A percentile compares a stretch with the other conserved stretches of the same genome.
phyloP scores from a whole-genome alignment of 2,888 invertebrate genomes.

The Latheticus oryzae region DNA sequence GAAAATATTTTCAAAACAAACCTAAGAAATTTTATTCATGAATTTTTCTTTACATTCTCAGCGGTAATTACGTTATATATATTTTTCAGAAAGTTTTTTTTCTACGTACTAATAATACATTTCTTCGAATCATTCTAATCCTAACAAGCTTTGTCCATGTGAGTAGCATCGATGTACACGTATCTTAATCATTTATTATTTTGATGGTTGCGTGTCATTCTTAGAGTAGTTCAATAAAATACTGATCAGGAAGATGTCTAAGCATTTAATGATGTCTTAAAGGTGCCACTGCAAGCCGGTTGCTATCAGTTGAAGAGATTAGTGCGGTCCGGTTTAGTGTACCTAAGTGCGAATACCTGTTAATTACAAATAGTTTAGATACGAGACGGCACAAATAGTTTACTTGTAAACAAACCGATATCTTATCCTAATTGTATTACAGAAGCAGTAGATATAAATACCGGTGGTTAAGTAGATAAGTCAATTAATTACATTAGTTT shows the following conservation, averaged over 20 bases:
- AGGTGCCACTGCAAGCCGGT: constrained; percentile 31
- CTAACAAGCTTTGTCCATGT: too few relatives aligned
- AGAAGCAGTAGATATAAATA: constrained; percentile 47
- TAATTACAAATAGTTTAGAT: constrained; percentile 54
- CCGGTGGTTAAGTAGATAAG: constrained; percentile 53
- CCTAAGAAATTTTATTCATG: too few relatives aligned
- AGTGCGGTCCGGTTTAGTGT: constrained; percentile 47
- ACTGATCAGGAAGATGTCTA: not conserved
- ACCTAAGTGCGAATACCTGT: constrained; percentile 58
- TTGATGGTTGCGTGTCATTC: constrained; percentile 23
- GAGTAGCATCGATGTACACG: too few relatives aligned
- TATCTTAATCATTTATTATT: constrained; percentile 40
- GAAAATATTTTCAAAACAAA: too few relatives aligned
- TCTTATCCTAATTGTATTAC: constrained; percentile 56
- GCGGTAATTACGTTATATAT: too few relatives aligned
- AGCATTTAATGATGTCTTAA: constrained; percentile 5
- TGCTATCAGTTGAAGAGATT: constrained; percentile 52
- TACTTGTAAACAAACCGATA: constrained; percentile 54
- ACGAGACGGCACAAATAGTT: constrained; percentile 50
- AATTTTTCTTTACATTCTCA: too few relatives aligned
- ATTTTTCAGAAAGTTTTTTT: too few relatives aligned
- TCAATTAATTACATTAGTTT: constrained; percentile 51
- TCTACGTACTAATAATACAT: too few relatives aligned
- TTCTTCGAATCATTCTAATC: too few relatives aligned
- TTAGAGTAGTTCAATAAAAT: constrained; percentile 5